Evolutionary conservation across 2,113 vertebrate species (phyloP).

Genomic region (Callipepla californica): DNA sequence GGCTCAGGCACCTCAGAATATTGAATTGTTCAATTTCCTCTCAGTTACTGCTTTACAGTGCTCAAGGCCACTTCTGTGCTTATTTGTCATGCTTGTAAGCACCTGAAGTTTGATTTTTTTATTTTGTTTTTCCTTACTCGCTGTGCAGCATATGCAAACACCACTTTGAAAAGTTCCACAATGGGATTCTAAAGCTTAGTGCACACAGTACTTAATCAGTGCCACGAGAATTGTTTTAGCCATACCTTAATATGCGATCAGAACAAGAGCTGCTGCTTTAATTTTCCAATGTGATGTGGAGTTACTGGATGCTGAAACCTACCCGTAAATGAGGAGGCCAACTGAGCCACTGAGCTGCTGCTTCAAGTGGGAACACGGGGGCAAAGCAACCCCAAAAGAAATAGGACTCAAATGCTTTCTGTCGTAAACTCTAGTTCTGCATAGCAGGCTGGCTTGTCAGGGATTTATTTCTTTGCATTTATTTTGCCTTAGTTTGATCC

Average conservation of each 20-base stretch:
- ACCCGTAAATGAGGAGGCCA: not conserved
- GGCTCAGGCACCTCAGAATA: conserved; percentile 28
- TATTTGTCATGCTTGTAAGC: conserved; percentile 49
- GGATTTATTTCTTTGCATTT: not conserved
- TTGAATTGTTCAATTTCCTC: conserved; percentile 60
- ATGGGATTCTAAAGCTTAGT: conserved; percentile 24
- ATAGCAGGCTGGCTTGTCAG: not conserved
- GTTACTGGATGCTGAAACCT: not conserved
- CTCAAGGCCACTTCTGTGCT: conserved; percentile 55
- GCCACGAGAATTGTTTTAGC: conserved; percentile 33
- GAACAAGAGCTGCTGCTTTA: not conserved
- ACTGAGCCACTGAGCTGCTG: not conserved
- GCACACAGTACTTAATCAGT: not conserved
- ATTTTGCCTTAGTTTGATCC: not conserved
- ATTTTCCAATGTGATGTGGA: conserved; percentile 34
- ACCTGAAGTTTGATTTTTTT: conserved; percentile 47
- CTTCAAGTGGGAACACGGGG: not conserved
- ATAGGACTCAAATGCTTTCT: not conserved
- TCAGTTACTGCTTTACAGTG: not conserved
- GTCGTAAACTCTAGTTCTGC: not conserved
- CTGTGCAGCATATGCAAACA: not conserved
- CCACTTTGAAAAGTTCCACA: not conserved
- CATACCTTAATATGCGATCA: not conserved
- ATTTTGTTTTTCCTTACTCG: not conserved
- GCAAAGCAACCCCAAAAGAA: not conserved